These are phyloP conservation scores for Scolopax rusticola DNA, from an alignment of 2,797 vertebrate genomes.

Conservation along the genomic window DNA sequence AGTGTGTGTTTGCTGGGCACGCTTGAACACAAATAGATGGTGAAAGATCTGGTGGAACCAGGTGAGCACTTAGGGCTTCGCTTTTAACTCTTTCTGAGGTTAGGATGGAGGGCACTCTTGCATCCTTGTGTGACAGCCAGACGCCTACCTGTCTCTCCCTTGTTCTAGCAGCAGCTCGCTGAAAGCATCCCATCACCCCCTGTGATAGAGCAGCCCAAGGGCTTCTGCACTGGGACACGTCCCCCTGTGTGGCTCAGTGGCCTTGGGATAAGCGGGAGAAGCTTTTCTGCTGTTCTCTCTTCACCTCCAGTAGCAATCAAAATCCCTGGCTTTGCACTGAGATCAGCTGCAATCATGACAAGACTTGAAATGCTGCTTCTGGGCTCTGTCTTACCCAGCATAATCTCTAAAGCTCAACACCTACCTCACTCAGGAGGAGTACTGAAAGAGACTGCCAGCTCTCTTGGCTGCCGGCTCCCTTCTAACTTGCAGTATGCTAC, in stretches of 20 bases:
- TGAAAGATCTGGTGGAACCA: constrained; percentile 40
- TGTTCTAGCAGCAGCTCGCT: constrained; percentile 40
- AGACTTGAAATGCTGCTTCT: constrained; percentile 56
- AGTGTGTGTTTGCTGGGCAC: constrained; percentile 64
- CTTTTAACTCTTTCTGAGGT: constrained; percentile 62
- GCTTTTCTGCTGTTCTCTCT: background rate
- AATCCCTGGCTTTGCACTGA: constrained; percentile 62
- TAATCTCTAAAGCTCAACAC: constrained; percentile 49
- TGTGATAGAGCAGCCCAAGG: background rate
- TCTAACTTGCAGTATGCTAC: constrained; percentile 29
- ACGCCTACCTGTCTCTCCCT: constrained; percentile 6
- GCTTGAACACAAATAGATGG: constrained; percentile 58
- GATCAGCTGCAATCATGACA: constrained; percentile 63
- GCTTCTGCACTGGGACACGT: background rate
- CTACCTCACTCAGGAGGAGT: constrained; percentile 30
- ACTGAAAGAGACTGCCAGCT: constrained; percentile 22
- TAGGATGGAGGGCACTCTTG: background rate
- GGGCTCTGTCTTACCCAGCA: constrained; percentile 28
- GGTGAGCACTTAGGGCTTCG: constrained; percentile 48
- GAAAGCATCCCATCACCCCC: background rate
- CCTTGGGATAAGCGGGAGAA: background rate
- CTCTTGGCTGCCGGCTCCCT: constrained; percentile 6
- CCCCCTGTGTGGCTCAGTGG: background rate
- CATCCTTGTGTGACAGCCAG: background rate
- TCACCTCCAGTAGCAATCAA: background rate